Evolutionary conservation across 2,113 vertebrate genomes (phyloP), one percentile per base, ranked within the genome.

Genomic region (Sceloporus undulatus): DNA sequence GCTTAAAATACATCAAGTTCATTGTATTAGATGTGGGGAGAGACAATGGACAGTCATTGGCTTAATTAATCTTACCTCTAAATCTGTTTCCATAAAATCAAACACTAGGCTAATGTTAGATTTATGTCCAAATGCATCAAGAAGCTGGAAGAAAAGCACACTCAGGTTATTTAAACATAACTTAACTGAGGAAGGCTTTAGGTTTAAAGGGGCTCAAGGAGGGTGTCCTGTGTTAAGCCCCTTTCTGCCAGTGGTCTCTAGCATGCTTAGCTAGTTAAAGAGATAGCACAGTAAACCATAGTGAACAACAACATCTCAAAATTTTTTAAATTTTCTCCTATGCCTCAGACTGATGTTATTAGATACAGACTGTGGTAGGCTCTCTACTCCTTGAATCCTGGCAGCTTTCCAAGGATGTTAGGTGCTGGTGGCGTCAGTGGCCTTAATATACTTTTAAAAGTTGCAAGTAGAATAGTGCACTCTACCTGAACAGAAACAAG

Each of bases 71-170:
- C 96, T 97, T 96, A 99, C 99, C 99, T 99, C 99, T 70, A 99
- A 93, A 94, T 99, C 99, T 0, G 99, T 99, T 96, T 99, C 99
- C 99, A 99, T 99, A 94, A 98, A 99, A 93, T 99, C 99, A 98
- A 99, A 99, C 84, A 99, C 99, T 86, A 99, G 95, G 81, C 99
- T 99, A 95, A 99, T 99, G 93, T 99, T 99, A 7, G 99, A 99
- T 96, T 99, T 99, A 94, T 99, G 98, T 89, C 99, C 99, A 95
- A 99, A 99, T 9, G 98, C 99, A 96, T 99, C 99, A 91, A 99
- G 95, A 79, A 99, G 97, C 99, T 99, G 89, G 29, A 95, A 96
- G 94, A 87, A 86, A 68, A 79, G 90, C 0, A 85, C 1, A 93
- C 86, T 52, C 74, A 65, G 10, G 62, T 52, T 92, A 83, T 34